A percentile compares a stretch with the other conserved stretches of the same genome.
Conservation (phyloP, 2,113 vertebrate genomes). For the Meleagris gallopavo region DNA sequence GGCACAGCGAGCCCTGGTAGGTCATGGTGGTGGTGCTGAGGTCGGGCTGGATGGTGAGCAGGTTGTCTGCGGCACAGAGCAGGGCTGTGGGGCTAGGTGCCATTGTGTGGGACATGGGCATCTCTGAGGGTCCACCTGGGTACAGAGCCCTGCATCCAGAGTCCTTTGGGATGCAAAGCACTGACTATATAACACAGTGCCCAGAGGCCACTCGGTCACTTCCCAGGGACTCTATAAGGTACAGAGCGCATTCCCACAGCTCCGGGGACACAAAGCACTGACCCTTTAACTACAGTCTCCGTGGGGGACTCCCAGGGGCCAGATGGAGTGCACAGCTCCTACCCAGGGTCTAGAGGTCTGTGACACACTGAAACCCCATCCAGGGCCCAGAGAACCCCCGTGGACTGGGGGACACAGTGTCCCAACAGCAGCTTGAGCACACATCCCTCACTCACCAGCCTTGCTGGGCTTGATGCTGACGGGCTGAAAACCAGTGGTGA, state of each 20-base stretch:
- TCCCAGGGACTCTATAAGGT: not conserved
- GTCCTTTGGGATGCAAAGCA: not conserved
- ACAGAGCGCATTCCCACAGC: not conserved
- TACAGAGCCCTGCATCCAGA: not conserved
- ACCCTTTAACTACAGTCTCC: too few species aligned
- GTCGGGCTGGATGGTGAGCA: conserved; percentile 99
- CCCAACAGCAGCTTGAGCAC: not conserved
- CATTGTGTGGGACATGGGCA: not conserved
- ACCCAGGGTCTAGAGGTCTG: too few species aligned
- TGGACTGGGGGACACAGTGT: not conserved
- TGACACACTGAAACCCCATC: not conserved
- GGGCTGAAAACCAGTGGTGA: conserved; percentile 98
- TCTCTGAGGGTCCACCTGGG: not conserved
- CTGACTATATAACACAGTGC: not conserved
- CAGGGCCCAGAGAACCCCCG: not conserved
- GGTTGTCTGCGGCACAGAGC: conserved; percentile 86
- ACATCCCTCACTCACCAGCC: conserved; percentile 83
- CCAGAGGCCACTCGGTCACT: too few species aligned
- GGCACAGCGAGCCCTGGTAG: conserved; percentile 94
- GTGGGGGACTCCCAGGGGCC: not conserved
- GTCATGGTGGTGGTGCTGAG: conserved; percentile 95
- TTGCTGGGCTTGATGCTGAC: conserved; percentile 99
- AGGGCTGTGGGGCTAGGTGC: not conserved
- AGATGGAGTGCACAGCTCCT: not conserved
- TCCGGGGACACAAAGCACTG: not conserved